Conservation (phyloP, 2,797 vertebrate genomes). For the Nasua narica region DNA sequence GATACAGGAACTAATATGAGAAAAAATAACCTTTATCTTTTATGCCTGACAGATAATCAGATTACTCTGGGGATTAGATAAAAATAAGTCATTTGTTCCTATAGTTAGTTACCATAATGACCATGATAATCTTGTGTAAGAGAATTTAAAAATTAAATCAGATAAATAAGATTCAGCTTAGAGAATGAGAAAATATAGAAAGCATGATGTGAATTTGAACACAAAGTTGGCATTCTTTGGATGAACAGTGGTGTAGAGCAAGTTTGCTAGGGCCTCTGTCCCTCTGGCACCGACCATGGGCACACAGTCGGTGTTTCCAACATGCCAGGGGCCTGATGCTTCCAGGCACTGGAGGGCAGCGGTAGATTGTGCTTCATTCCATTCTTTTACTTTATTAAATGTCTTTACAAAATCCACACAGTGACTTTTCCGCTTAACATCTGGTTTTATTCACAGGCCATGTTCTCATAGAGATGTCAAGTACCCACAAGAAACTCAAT, state of each 20-base stretch:
- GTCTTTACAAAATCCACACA: not conserved
- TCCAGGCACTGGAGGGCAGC: not conserved
- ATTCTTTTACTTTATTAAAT: not conserved
- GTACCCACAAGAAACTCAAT: conserved; percentile 91
- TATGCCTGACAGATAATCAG: conserved; percentile 32
- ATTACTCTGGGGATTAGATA: conserved; percentile 31
- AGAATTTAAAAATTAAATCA: conserved; percentile 33
- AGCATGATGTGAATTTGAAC: not conserved
- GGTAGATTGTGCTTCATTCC: accelerated
- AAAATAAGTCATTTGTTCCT: conserved; percentile 50
- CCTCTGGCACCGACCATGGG: not conserved
- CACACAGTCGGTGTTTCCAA: accelerated
- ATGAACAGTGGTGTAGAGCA: accelerated
- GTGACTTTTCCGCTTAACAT: not conserved
- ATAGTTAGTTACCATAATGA: conserved; percentile 44
- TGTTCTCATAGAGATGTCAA: conserved; percentile 95
- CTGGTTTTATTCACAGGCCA: conserved; percentile 86
- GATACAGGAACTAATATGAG: not conserved
- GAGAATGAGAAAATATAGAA: not conserved
- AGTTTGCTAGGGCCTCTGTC: not conserved
- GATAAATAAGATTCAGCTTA: not conserved
- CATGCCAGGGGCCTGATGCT: not conserved
- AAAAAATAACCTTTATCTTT: conserved; percentile 10
- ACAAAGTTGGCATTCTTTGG: not conserved
- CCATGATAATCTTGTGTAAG: conserved; percentile 9